Conservation (phyloP, 2,888 invertebrate species). For the Resseliella maxima region DNA sequence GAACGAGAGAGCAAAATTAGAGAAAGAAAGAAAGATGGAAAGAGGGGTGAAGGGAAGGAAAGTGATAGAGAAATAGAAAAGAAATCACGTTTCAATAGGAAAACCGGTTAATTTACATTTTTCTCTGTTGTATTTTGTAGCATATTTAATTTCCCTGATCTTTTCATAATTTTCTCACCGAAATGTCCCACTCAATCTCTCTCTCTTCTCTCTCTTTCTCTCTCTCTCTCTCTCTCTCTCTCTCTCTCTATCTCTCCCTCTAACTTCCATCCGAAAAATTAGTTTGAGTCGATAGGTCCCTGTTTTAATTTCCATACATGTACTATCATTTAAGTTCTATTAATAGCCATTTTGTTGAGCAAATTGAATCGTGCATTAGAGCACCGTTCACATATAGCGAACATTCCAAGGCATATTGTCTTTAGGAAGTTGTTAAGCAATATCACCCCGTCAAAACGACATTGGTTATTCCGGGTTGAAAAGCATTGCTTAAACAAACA, state of each 20-base stretch:
- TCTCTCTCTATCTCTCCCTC: background rate
- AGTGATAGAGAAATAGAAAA: too few relatives aligned
- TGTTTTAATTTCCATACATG: background rate
- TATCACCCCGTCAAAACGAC: background rate
- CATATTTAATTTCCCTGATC: too few relatives aligned
- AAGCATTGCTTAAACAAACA: background rate
- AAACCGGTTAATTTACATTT: too few relatives aligned
- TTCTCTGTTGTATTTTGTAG: too few relatives aligned
- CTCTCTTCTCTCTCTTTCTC: too few relatives aligned
- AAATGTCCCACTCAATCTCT: too few relatives aligned
- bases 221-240: too few relatives aligned
- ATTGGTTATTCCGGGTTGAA: background rate
- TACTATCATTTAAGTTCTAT: background rate
- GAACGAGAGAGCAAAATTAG: too few relatives aligned
- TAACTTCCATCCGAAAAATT: background rate
- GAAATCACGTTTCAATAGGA: too few relatives aligned
- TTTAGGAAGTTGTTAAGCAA: background rate
- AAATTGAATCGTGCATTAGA: background rate
- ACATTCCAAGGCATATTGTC: slow-evolving; percentile 7
- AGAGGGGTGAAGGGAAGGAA: too few relatives aligned
- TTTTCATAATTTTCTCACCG: too few relatives aligned
- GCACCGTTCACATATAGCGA: background rate
- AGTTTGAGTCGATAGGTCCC: background rate
- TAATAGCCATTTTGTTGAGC: slow-evolving; percentile 11
- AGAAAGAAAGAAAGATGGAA: too few relatives aligned